Percentiles rank a stretch among this genome's conserved stretches.
Evolutionary conservation across 2,797 vertebrate species (phyloP).

Genomic region (Agapornis canus): DNA sequence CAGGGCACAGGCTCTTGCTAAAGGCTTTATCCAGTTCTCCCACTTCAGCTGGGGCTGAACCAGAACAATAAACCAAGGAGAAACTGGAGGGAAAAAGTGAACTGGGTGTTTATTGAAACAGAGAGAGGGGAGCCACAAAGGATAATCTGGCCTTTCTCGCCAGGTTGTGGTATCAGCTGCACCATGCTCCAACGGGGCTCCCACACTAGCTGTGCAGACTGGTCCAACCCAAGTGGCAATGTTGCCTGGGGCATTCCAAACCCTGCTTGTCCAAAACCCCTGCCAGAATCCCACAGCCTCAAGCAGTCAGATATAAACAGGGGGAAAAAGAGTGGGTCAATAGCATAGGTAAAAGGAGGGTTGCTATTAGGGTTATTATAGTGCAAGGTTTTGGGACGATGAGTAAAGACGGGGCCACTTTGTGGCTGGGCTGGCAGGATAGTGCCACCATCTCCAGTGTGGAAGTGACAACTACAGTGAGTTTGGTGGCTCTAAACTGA

Average conservation of each 20-base stretch:
- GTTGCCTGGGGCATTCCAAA: background rate
- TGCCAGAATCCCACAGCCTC: background rate
- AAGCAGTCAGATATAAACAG: background rate
- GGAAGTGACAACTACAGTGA: background rate
- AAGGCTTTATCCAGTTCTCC: background rate
- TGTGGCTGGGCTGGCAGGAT: background rate
- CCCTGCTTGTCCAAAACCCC: background rate
- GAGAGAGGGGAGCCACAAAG: background rate
- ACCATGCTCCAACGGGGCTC: background rate
- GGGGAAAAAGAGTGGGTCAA: background rate
- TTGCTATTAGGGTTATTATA: background rate
- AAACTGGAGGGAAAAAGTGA: background rate
- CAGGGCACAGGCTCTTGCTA: background rate
- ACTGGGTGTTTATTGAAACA: background rate
- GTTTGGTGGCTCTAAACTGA: background rate
- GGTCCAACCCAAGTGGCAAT: background rate
- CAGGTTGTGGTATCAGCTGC: accelerated
- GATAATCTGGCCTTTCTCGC: background rate
- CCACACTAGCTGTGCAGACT: accelerated
- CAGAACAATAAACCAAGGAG: background rate
- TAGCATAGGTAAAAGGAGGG: background rate
- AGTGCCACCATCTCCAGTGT: background rate
- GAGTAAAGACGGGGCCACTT: background rate
- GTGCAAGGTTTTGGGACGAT: accelerated
- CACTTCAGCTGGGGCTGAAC: background rate